Percentiles rank a stretch among this genome's conserved stretches.
phyloP scores from a whole-genome alignment of 1,140 invertebrate genomes.

The Ridgeia piscesae region DNA sequence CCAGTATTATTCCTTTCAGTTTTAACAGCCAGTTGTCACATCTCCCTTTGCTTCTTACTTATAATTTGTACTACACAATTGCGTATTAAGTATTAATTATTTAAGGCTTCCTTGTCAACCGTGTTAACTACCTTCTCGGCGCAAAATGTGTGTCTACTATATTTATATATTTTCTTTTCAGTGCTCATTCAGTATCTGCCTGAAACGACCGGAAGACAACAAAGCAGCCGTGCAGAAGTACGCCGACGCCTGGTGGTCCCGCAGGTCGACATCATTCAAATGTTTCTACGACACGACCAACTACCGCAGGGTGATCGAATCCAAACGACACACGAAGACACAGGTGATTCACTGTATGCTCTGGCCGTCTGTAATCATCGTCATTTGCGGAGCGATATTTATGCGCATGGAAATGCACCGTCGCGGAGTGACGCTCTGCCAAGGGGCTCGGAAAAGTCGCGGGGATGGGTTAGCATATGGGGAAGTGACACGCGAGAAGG shows the following conservation, averaged over 20 bases:
- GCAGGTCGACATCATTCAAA: background rate
- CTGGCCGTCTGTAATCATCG: constrained; percentile 29
- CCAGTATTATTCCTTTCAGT: no score
- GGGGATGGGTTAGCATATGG: background rate
- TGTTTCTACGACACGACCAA: constrained; percentile 30
- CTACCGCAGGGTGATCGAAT: constrained; percentile 19
- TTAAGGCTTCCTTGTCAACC: no score
- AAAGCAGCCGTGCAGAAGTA: constrained; percentile 18
- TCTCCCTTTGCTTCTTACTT: no score
- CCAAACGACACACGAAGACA: constrained; percentile 21
- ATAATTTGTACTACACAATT: no score
- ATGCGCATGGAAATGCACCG: constrained; percentile 26
- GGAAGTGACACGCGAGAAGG: background rate
- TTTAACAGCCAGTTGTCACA: no score
- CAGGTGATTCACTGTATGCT: constrained; percentile 32
- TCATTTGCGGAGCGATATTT: constrained; percentile 30
- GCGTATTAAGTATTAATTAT: no score
- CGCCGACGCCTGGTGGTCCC: constrained; percentile 20
- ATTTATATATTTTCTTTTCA: constrained; percentile 16
- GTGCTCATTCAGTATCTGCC: constrained; percentile 28
- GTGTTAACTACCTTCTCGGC: no score
- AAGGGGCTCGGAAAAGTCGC: background rate
- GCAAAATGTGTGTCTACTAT: background rate
- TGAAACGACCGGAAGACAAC: constrained; percentile 21
- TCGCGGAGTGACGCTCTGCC: constrained; percentile 26